phyloP scores from a whole-genome alignment of 2,888 invertebrate genomes.

The Dicycla oo region DNA sequence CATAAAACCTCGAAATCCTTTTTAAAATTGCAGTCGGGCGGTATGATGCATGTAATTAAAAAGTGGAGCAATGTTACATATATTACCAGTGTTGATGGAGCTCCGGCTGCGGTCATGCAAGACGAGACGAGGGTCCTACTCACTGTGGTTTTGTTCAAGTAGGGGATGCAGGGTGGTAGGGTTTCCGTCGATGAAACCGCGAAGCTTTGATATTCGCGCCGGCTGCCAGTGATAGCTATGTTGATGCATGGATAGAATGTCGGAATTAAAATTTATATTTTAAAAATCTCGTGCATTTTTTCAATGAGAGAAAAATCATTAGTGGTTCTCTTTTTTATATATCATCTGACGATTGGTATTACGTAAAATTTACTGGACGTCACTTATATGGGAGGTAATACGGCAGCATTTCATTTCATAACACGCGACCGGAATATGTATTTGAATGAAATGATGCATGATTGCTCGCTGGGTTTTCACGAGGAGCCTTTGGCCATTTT shows the following conservation, averaged over 20 bases:
- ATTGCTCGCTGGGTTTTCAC: constrained; percentile 8
- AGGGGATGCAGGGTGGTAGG: constrained; percentile 61
- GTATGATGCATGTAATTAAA: constrained; percentile 88
- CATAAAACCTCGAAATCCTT: constrained; percentile 80
- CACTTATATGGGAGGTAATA: neutral
- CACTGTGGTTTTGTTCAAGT: constrained; percentile 47
- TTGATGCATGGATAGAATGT: constrained; percentile 70
- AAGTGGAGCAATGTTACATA: constrained; percentile 80
- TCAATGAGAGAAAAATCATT: constrained; percentile 46
- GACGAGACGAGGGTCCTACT: constrained; percentile 40
- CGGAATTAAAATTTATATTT: constrained; percentile 66
- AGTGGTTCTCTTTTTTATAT: constrained; percentile 36
- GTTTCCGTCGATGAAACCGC: constrained; percentile 76
- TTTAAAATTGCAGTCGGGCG: constrained; percentile 81
- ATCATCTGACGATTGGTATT: constrained; percentile 41
- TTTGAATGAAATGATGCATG: constrained; percentile 27
- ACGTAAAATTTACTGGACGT: constrained; percentile 28
- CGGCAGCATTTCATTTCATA: too few relatives aligned
- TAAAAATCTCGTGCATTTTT: constrained; percentile 46
- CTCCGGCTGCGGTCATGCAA: constrained; percentile 38
- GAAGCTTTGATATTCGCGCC: constrained; percentile 78
- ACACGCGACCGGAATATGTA: constrained; percentile 5
- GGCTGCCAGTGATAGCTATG: constrained; percentile 73
- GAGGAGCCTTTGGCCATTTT: constrained; percentile 12
- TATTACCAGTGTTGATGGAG: constrained; percentile 65